Evolutionary conservation across 2,113 vertebrate species (phyloP), one percentile per base, ranked within the genome.

Genomic region (Eleginops maclovinus): DNA sequence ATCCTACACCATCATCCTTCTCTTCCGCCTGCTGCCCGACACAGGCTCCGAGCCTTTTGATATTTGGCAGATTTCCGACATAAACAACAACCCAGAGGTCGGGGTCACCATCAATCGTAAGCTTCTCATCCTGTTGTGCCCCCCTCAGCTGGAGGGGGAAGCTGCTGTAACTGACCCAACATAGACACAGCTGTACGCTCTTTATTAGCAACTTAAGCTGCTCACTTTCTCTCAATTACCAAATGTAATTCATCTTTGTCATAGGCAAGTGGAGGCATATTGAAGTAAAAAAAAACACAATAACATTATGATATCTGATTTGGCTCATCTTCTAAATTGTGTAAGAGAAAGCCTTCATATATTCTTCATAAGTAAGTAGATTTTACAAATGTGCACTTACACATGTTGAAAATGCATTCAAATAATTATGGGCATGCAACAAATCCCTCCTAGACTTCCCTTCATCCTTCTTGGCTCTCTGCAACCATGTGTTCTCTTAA

Each of bases 31-130:
- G 70, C 94, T 99, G 53, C 96, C 97, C 0, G 97, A 98, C 84
- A 95, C 97, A 2, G 90, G 95, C 62, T 95, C 73, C 0, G 96
- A 99, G 60, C 94, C 98, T 49, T 99, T 99, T 91, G 97, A 98
- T 85, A 93, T 99, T 82, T 99, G 98, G 98, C 98, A 99, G 94
- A 96, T 99, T 80, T 91, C 97, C n/a, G 96, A 98, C 93, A 95
- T 94, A 91, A 96, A 96, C 92, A 96, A 97, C 90, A 98, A 96
- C 85, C 97, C 98, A 0, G 96, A 99, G 94, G 96, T 98, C 50
- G 98, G 98, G 84, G 85, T 99, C 80, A 96, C 96, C 21, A 82
- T 97, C 78, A 97, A 99, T 86, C 96, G 98, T 99, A 96, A 97
- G 97, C 59, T 91, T 79, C 68, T 49, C 19, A 24, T 75, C 61